Evolutionary conservation across 2,797 vertebrate species (phyloP).

Genomic region (Merluccius polli): DNA sequence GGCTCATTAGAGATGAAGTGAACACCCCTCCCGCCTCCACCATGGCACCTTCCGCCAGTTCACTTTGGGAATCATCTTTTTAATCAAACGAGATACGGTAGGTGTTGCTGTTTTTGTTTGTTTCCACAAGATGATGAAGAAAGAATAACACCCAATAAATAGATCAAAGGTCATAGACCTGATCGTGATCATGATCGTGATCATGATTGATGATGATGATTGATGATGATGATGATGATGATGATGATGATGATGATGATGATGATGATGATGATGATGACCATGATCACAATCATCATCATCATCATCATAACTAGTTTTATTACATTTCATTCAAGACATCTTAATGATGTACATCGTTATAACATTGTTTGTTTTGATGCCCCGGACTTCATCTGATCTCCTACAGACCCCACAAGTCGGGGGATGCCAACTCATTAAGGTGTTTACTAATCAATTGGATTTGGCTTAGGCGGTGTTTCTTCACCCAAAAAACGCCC

Average conservation of each 20-base stretch:
- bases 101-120: not conserved
- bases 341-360: not conserved
- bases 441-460: constrained; percentile 1
- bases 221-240: too few species aligned
- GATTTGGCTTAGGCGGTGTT: not conserved
- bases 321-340: not conserved
- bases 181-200: too few species aligned
- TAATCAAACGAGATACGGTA: not conserved
- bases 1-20: constrained; percentile 4
- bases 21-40: not conserved
- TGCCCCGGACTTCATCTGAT: not conserved
- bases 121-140: not conserved
- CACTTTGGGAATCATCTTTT: not conserved
- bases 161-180: too few species aligned
- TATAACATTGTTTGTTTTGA: not conserved
- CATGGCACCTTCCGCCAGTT: not conserved
- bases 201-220: too few species aligned
- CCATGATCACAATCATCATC: not conserved
- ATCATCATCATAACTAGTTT: not conserved
- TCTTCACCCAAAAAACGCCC: not conserved
- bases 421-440: not conserved
- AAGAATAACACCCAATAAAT: not conserved
- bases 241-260: too few species aligned
- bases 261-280: too few species aligned
- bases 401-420: not conserved